Evolutionary conservation across 1,140 invertebrate genomes (phyloP).

Genomic region (Idris sp.): DNA sequence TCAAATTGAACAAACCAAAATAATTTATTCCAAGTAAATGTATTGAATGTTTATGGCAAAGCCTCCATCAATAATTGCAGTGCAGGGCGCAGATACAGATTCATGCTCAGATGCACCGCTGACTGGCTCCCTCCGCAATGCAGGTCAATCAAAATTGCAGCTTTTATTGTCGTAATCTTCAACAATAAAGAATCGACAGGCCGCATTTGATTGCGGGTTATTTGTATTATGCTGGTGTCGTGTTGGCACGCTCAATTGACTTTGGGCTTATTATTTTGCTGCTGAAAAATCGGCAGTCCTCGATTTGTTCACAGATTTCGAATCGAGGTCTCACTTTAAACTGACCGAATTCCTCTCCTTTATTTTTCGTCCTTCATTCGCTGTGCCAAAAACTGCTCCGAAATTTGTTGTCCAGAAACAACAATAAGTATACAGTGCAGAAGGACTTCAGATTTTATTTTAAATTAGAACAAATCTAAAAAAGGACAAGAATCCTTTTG

Average conservation of each 20-base stretch:
- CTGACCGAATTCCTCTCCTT: no score
- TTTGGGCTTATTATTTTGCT: constrained; percentile 11
- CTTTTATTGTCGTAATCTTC: constrained; percentile 54
- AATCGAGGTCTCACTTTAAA: no score
- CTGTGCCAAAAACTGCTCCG: no score
- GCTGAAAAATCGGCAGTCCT: constrained; percentile 20
- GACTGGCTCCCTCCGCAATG: constrained; percentile 48
- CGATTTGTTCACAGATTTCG: constrained; percentile 10
- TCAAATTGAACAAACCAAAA: no score
- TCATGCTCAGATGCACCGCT: constrained; percentile 42
- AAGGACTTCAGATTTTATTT: no score
- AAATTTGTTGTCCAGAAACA: no score
- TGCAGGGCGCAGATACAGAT: constrained; percentile 17
- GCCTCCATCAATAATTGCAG: constrained; percentile 13
- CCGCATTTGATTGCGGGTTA: constrained; percentile 53
- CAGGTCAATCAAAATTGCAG: constrained; percentile 61
- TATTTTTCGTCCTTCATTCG: no score
- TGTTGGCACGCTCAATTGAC: constrained; percentile 53
- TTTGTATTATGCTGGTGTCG: constrained; percentile 53
- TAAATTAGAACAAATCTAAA: no score
- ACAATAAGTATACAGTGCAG: no score
- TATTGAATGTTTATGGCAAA: constrained; percentile 9
- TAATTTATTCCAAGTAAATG: no score
- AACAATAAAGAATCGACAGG: constrained; percentile 55
- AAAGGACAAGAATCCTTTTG: no score